Evolutionary conservation across 2,888 invertebrate genomes (phyloP), one percentile per base, ranked within the genome.

Genomic region (Sericinus montela): DNA sequence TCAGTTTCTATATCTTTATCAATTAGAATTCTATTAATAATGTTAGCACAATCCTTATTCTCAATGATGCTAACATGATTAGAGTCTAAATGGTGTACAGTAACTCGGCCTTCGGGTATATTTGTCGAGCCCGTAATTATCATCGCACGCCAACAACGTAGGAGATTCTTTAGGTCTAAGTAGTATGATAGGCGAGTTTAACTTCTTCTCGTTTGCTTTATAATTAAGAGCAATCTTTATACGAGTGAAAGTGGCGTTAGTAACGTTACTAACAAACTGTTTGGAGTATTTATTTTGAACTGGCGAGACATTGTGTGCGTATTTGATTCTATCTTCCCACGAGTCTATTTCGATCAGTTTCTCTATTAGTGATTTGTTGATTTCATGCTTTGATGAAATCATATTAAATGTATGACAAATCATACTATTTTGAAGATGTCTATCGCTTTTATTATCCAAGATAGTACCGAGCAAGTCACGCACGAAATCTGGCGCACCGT

Each of bases 401-500:
- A 90, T 70, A 52, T 91, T 91, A 23, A 92, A 69, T 2, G 91
- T 82, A 58, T 90, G 90, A 39, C 90, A 80, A 9, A 94, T 67
- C 0, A 93, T 64, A 53, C 82, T 90, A 62, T 90, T 90, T 62
- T 94, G 91, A 0, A 92, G 74, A 48, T 90, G 83, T 0, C 67
- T 56, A 28, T 91, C 90, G 40, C 79, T 82, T 46, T 78, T 80
- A 19, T 75, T 72, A 29, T 70, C 70, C 9, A 91, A 64, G 1
- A 91, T 83, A 67, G n/a, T n/a, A n/a, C n/a, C n/a, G n/a, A n/a
- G n/a, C n/a, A n/a, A n/a, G n/a, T n/a, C n/a, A 65, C 92, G 91
- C 13, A 95, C 80, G 65, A 93, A 92, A 29, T 92, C 91, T 0
- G 95, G 96, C 0, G 94, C 91, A 10, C 97, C 97, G 71, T 98